Evolutionary conservation across 2,797 vertebrate species (phyloP), one percentile per base, ranked within the genome.

Genomic region (Myripristis jacobus): DNA sequence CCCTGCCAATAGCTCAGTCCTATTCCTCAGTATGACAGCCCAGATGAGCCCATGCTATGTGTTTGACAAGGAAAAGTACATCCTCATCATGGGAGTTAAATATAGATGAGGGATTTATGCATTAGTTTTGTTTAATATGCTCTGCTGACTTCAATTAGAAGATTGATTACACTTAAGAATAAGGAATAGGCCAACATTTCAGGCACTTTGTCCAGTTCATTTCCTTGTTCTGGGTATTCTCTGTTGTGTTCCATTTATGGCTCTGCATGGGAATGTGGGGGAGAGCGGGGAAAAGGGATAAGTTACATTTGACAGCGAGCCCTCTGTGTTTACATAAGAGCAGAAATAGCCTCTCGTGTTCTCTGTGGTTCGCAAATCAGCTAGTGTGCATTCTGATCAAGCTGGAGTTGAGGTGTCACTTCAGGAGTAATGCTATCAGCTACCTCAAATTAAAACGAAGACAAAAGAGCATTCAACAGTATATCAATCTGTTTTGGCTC

Each of bases 181-280:
- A 66, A 52, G 57, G 52, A 44, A 86, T 84, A 76, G 44, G 68
- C 31, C 55, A 63, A 83, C 67, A 51, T 84, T 88, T 85, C 60
- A 73, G 72, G 64, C 66, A 81, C 55, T 80, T 82, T 79, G 80
- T 75, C 72, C 57, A 53, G 69, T 54, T 52, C 81, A 73, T 74
- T 75, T 84, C 86, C 86, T 88, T 80, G 82, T 84, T 89, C 91
- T 90, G 91, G 88, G 83, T 85, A 80, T 81, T 91, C 86, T 92
- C 86, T 77, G 82, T 78, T 82, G 69, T 76, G 68, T 70, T 87
- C 90, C 93, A 93, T 92, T 92, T 82, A 72, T 90, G 83, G 82
- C 74, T 72, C 65, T 74, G 70, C 81, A 89, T 91, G 91, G 87
- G 92, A 93, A 93, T 88, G 85, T 83, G 86, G 71, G 84, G 83